Evolutionary conservation across 1,140 invertebrate species (phyloP), one percentile per base, ranked within the genome.

Genomic region (Chironomus tepperi): DNA sequence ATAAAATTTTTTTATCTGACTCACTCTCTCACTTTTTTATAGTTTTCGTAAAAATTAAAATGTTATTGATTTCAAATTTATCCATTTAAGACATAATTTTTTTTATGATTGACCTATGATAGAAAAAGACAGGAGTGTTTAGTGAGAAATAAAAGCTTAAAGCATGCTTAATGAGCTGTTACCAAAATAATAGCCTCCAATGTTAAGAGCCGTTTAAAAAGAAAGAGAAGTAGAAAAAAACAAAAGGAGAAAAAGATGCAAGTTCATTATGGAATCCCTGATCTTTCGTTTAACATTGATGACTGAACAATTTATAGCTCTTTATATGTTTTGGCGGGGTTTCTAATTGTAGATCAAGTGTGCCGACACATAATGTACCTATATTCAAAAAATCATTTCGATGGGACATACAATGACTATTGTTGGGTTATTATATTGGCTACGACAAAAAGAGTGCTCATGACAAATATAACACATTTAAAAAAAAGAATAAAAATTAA

Each of bases 141-240:
- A 57, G 47, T 57, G 47, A 57, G 47, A 57, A 57, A 57, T n/a
- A n/a, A 57, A n/a, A 57, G 8, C 47, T 15, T 15, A n/a, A 57
- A 57, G 47, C 47, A 57, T 57, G 47, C 47, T 57, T 57, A 57
- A 57, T 57, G 47, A 57, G 47, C 47, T 57, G 47, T 57, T 57
- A 57, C 47, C 47, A 57, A 57, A 57, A 57, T 57, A 57, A 57
- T 57, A 57, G 47, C 47, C 47, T 57, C 15, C 47, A 57, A 57
- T 57, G n/a, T 57, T 57, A 57, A 57, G n/a, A 57, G 47, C 47
- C 47, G 47, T 57, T 57, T 57, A 57, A 12, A n/a, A 12, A n/a
- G 47, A 12, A n/a, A 57, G 47, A 57, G 24, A 34, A 34, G 24
- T 34, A 34, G 24, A 34, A 5, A 34, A 34, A 34, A 5, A 34